Evolutionary conservation across 2,888 invertebrate species (phyloP).

Genomic region (Trisateles emortualis): DNA sequence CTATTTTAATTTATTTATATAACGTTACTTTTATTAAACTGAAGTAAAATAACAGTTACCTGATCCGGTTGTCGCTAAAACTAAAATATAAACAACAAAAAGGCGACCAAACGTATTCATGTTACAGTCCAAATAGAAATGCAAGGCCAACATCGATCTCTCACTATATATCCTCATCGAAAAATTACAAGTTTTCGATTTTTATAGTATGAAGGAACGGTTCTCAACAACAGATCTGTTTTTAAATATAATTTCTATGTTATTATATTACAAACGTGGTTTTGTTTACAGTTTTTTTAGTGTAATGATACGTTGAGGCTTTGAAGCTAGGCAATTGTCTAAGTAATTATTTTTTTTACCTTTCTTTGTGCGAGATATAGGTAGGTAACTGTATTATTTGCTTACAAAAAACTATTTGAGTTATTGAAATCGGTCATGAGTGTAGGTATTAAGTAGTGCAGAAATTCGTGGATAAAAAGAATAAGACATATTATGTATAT

Average conservation of each 20-base stretch:
- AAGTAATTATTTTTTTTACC: slow-evolving; percentile 53
- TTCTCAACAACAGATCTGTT: slow-evolving; percentile 64
- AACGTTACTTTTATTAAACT: neutral
- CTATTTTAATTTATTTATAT: slow-evolving; percentile 6
- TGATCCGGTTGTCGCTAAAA: slow-evolving; percentile 44
- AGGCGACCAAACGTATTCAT: slow-evolving; percentile 57
- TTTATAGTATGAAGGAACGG: slow-evolving; percentile 66
- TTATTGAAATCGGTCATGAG: slow-evolving; percentile 19
- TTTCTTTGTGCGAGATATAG: slow-evolving; percentile 23
- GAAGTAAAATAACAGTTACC: slow-evolving; percentile 47
- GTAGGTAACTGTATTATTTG: slow-evolving; percentile 40
- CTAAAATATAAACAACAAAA: slow-evolving; percentile 43
- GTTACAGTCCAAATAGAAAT: slow-evolving; percentile 63
- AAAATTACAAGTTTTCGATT: slow-evolving; percentile 64
- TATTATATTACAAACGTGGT: slow-evolving; percentile 53
- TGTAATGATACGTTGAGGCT: slow-evolving; percentile 43
- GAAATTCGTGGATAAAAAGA: neutral
- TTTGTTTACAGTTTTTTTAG: slow-evolving; percentile 31
- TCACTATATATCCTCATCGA: slow-evolving; percentile 68
- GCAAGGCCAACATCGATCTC: slow-evolving; percentile 57
- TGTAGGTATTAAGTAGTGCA: slow-evolving; percentile 1
- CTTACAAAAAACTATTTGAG: slow-evolving; percentile 1
- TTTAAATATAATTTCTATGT: slow-evolving; percentile 62
- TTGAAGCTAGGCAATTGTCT: slow-evolving; percentile 45
- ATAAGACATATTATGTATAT: no score